Base-by-base conservation (phyloP, 92 coral and sea anemone genomes). In the Diadumene lineata region DNA sequence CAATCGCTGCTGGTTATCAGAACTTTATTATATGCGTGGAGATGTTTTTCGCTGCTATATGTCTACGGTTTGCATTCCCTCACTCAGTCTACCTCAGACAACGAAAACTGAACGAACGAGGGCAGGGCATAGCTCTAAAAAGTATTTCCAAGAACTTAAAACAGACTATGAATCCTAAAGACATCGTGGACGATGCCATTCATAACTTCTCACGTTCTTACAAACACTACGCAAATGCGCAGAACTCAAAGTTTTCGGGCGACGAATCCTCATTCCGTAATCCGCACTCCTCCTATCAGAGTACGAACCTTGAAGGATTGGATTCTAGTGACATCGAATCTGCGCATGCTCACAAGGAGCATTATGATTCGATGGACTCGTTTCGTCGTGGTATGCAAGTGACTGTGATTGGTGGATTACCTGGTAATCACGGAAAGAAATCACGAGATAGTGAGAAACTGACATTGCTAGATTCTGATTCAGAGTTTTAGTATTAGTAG, bases 21-120 rank as follows among this genome's bases (percentile, higher is more conserved):
- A 93, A 94, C 85, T 94, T 94, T 57, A 81, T 94, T 68, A 87
- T 94, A 53, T 94, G 98, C 60, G 92, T 94, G 7, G 98, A 94
- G 79, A 94, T 94, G 98, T 94, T 94, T 82, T 92, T 94, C 66
- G 98, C 98, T 19, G 91, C 98, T 30, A 84, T 94, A 4, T 93
- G 97, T 8, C 85, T 94, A 22, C 91, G 97, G 17, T 92, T 80
- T 32, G 98, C 98, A 50, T 94, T 94, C 73, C 98, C 98, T 27
- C 88, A 92, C 81, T 88, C 88, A 1, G 85, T 86, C 60, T 94
- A 94, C 85, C 90, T 90, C 11, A 84, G 86, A 31, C 98, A 94
- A 66, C 66, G 97, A 60, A 92, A 92, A 65, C 76, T 94, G 3
- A 87, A 94, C 56, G 97, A 94, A 66, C 79, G 90, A 48, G 98